A percentile compares a stretch with the other conserved stretches of the same genome.
phyloP scores from a whole-genome alignment of 92 coral and sea anemone species.

The Isaurus tuberculatus region DNA sequence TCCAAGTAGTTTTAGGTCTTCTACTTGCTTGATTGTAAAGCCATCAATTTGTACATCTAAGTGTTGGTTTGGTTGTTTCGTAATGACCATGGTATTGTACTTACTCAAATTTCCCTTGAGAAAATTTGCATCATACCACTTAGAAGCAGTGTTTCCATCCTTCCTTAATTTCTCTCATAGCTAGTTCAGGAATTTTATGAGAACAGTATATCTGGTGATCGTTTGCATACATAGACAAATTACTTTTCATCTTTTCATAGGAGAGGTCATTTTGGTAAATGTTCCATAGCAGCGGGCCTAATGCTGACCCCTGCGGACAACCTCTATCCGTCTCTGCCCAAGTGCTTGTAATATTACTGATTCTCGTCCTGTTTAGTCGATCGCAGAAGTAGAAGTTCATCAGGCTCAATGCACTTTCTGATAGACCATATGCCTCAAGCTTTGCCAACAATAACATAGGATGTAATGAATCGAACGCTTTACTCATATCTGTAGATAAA shows the following conservation, averaged over 20 bases:
- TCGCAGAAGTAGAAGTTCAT: constrained; percentile 56
- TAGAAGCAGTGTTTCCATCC: constrained; percentile 56
- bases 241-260: constrained; percentile 55
- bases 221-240: constrained; percentile 68
- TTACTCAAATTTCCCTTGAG: constrained; percentile 63
- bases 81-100: constrained; percentile 58
- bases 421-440: constrained; percentile 62
- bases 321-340: constrained; percentile 54
- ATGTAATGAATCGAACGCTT: constrained; percentile 73
- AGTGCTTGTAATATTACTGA: constrained; percentile 44
- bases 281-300: constrained; percentile 69
- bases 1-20: constrained; percentile 49
- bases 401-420: constrained; percentile 30
- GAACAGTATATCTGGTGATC: constrained; percentile 70
- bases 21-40: constrained; percentile 1
- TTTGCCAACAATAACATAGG: constrained; percentile 62
- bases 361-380: constrained; percentile 47
- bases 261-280: constrained; percentile 70
- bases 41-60: constrained; percentile 2
- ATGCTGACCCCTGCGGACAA: constrained; percentile 68
- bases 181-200: constrained; percentile 34
- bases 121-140: constrained; percentile 59
- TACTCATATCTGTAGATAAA: constrained; percentile 58
- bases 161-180: not conserved
- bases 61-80: constrained; percentile 26